Percentiles rank a stretch among this genome's conserved stretches.
phyloP scores from a whole-genome alignment of 2,888 invertebrate genomes.

The Drosophila koepferae region DNA sequence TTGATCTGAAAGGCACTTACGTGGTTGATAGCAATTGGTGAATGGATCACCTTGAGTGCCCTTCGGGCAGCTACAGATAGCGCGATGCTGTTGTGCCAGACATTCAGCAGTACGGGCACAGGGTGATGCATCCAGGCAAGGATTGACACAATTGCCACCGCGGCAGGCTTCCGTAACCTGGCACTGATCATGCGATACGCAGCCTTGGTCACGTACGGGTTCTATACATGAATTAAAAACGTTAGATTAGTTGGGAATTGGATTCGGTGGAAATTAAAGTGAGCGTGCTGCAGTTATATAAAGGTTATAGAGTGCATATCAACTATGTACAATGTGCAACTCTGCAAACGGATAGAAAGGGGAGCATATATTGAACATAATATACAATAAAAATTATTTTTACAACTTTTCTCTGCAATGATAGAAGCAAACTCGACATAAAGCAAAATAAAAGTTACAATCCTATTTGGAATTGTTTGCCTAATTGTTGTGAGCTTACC shows the following conservation, averaged over 20 bases:
- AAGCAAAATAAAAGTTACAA: conserved; percentile 24
- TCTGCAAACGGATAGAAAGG: conserved; percentile 36
- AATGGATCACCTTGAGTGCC: conserved; percentile 93
- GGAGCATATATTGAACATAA: conserved; percentile 8
- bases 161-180: conserved; percentile 89
- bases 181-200: conserved; percentile 91
- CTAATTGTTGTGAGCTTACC: conserved; percentile 86
- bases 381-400: conserved; percentile 33
- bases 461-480: background rate
- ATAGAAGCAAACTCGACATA: conserved; percentile 66
- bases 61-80: conserved; percentile 91
- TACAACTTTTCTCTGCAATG: conserved; percentile 67
- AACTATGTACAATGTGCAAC: conserved; percentile 52
- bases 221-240: conserved; percentile 64
- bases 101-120: conserved; percentile 93
- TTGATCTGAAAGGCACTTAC: conserved; percentile 54
- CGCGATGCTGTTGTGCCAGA: conserved; percentile 90
- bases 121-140: conserved; percentile 88
- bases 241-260: conserved; percentile 10
- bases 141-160: conserved; percentile 91
- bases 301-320: conserved; percentile 64
- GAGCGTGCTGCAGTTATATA: conserved; percentile 60
- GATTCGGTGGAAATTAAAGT: background rate
- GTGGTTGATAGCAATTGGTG: conserved; percentile 88
- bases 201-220: conserved; percentile 87